phyloP scores from a whole-genome alignment of 1,140 invertebrate genomes.

The Samia ricini region DNA sequence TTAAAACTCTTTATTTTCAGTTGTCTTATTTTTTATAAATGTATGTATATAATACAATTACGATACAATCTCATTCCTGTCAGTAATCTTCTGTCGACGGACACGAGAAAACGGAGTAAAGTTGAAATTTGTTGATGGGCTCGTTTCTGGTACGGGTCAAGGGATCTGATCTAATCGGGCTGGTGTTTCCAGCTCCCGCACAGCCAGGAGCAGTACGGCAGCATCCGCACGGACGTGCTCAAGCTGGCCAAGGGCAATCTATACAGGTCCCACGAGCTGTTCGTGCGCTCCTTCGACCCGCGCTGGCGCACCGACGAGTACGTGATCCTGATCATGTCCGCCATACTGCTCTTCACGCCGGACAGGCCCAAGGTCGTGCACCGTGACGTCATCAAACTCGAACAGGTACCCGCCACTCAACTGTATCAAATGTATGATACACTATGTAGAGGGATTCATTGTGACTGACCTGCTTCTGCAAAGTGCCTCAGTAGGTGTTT shows the following conservation, averaged over 20 bases:
- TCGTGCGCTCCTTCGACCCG: slow-evolving; percentile 88
- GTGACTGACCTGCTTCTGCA: no score
- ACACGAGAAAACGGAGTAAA: no score
- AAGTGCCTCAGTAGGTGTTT: no score
- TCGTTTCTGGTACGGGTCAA: no score
- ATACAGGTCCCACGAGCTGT: slow-evolving; percentile 90
- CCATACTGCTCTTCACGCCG: slow-evolving; percentile 93
- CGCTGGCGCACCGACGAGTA: slow-evolving; percentile 90
- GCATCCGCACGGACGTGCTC: slow-evolving; percentile 90
- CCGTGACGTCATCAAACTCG: slow-evolving; percentile 89
- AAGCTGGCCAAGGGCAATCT: slow-evolving; percentile 92
- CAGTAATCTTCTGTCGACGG: no score
- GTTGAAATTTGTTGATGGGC: no score
- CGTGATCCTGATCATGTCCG: slow-evolving; percentile 92
- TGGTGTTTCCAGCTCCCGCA: slow-evolving; percentile 88
- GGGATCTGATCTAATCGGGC: no score
- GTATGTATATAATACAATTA: no score
- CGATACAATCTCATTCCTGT: no score
- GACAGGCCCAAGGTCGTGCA: slow-evolving; percentile 89
- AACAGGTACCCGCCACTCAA: slow-evolving; percentile 81
- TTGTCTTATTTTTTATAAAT: no score
- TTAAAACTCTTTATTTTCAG: no score
- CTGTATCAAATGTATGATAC: neutral
- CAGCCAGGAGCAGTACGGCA: slow-evolving; percentile 83
- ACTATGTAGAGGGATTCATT: neutral